Conservation (phyloP, 2,888 invertebrate genomes). For the Drosophila cognata region DNA sequence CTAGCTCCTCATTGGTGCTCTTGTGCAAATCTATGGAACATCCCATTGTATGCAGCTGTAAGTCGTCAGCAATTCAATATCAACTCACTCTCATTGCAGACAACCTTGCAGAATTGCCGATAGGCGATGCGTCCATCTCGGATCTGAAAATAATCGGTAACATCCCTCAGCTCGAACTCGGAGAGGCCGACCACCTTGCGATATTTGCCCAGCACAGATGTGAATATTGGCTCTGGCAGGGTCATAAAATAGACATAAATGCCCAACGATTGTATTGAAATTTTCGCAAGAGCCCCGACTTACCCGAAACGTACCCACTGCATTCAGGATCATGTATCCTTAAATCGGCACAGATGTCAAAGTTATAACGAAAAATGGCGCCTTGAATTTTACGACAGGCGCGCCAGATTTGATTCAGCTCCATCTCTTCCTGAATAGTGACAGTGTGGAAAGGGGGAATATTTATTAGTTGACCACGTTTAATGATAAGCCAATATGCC, state of each 20-base stretch:
- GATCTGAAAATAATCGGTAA: slow-evolving; percentile 92
- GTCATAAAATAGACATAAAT: slow-evolving; percentile 46
- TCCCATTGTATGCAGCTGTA: neutral
- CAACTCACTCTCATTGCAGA: slow-evolving; percentile 85
- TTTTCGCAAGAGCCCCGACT: slow-evolving; percentile 22
- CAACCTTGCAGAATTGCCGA: slow-evolving; percentile 90
- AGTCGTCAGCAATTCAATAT: neutral
- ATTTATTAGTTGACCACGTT: slow-evolving; percentile 27
- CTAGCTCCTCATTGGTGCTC: slow-evolving; percentile 79
- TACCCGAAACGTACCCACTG: slow-evolving; percentile 89
- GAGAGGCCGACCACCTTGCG: slow-evolving; percentile 89
- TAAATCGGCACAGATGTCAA: slow-evolving; percentile 90
- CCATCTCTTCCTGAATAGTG: slow-evolving; percentile 66
- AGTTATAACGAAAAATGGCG: slow-evolving; percentile 89
- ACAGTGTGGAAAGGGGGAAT: neutral
- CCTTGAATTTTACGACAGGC: slow-evolving; percentile 93
- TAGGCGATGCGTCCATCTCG: slow-evolving; percentile 92
- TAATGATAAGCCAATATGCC: slow-evolving; percentile 27
- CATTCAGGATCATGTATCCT: slow-evolving; percentile 89
- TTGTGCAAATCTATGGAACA: slow-evolving; percentile 68
- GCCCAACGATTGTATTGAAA: slow-evolving; percentile 13
- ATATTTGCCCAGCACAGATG: slow-evolving; percentile 89
- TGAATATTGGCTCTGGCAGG: slow-evolving; percentile 89
- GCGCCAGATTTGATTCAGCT: slow-evolving; percentile 90
- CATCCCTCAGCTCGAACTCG: slow-evolving; percentile 89